Base-by-base conservation (phyloP, 2,888 invertebrate species). In the Zygothrica quintamaculata region DNA sequence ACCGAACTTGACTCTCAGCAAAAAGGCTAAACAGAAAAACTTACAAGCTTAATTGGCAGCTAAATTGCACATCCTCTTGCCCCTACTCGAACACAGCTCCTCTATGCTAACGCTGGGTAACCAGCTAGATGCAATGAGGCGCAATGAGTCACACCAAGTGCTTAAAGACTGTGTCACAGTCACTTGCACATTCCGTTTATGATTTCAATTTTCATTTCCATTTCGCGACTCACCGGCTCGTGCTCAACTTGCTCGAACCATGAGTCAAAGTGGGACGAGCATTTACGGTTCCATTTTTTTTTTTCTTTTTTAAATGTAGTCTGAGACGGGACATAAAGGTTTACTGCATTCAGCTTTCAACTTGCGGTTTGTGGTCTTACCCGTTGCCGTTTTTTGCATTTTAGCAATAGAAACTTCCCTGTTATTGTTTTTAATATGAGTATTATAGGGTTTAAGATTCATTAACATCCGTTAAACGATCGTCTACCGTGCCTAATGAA, bases 41-140 rank as follows among this genome's bases (percentile, higher is more conserved):
- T 62, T 66, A 65, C 65, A 65, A 64, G 77, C 70, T 74, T 82
- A 80, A 80, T 82, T 73, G 64, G 47, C 78, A 68, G 61, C 62
- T 74, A 85, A 79, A 82, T 62, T 75, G 84, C 73, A 57, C 47
- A 42, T 36, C 25, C 36, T 25, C 18, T 33, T 12, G 9, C 26
- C 39, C 50, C 34, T 18, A 33, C 33, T 16, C 12, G 22, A 3
- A n/a, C 39, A 4, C 13, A 29, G n/a, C 26, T 34, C 42, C n/a
- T 18, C 3, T 7, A 9, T 11, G 36, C 7, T 6, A 6, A 6
- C 18, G 1, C 15, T 34, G 31, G 11, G 34, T 9, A n/a, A 22
- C 15, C 18, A 36, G 13, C 44, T 65, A 65, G 44, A 39, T 69
- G 68, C 77, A 84, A 86, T 81, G 74, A 62, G 51, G 74, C 87